phyloP scores from a whole-genome alignment of 2,888 invertebrate species.

The Drosophila emarginata region DNA sequence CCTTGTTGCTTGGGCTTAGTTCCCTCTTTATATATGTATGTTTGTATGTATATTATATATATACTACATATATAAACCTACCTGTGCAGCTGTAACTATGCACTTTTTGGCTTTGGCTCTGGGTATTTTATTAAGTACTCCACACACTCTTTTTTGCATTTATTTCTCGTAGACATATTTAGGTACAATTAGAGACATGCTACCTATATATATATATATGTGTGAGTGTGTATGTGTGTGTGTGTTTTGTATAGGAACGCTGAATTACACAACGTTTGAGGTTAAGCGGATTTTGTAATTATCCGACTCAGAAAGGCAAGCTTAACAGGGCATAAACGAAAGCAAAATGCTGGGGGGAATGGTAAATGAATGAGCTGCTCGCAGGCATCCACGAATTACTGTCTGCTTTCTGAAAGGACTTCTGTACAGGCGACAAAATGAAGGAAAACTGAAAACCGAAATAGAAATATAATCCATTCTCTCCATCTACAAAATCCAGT shows the following conservation, averaged over 20 bases:
- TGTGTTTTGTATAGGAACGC: constrained; percentile 46
- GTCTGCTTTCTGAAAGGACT: constrained; percentile 32
- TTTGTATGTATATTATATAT: constrained; percentile 23
- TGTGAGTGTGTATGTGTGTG: constrained; percentile 19
- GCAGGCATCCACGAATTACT: constrained; percentile 22
- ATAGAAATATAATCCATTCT: not conserved
- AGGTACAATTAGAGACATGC: constrained; percentile 66
- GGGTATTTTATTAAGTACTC: constrained; percentile 52
- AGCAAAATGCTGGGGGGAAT: not conserved
- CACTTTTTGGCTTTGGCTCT: constrained; percentile 22
- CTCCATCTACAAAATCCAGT: not conserved
- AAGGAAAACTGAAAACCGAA: not conserved
- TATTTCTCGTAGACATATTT: constrained; percentile 50
- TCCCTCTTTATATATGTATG: constrained; percentile 31
- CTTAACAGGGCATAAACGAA: not conserved
- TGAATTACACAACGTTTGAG: constrained; percentile 78
- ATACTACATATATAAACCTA: constrained; percentile 9
- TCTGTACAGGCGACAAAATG: not conserved
- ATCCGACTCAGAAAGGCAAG: constrained; percentile 56
- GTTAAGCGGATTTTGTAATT: constrained; percentile 81
- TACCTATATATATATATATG: too few relatives aligned
- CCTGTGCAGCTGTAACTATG: constrained; percentile 4
- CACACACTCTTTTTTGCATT: constrained; percentile 25
- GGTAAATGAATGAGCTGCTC: constrained; percentile 27
- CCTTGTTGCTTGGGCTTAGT: constrained; percentile 19